phyloP scores from a whole-genome alignment of 2,888 invertebrate genomes.

The Eurytoma adleriae region DNA sequence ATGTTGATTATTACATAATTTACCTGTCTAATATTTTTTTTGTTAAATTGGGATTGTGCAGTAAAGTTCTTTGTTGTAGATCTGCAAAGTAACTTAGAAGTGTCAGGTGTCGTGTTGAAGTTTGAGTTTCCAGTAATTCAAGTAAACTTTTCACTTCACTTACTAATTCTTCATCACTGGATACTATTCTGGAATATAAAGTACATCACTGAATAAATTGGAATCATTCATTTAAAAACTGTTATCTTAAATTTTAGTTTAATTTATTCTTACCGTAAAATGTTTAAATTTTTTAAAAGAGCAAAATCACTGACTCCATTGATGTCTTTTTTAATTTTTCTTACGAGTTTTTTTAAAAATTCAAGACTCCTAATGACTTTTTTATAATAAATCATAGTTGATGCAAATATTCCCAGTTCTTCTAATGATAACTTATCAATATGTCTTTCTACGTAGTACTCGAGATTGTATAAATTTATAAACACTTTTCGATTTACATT shows the following conservation, averaged over 20 bases:
- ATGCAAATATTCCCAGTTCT: conserved; percentile 51
- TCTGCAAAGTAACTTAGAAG: conserved; percentile 33
- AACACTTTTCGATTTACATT: neutral
- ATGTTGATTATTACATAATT: conserved; percentile 17
- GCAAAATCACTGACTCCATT: conserved; percentile 2
- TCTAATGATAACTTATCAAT: conserved; percentile 34
- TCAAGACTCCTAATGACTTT: neutral
- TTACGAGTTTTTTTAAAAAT: conserved; percentile 6
- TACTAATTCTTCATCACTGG: no score
- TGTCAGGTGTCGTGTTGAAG: neutral
- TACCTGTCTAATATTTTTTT: conserved; percentile 39
- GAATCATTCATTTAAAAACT: no score
- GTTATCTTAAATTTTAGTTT: neutral
- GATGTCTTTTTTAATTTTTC: conserved; percentile 24
- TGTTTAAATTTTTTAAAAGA: conserved; percentile 25
- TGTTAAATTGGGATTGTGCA: conserved; percentile 12
- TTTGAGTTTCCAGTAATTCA: neutral
- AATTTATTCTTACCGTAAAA: conserved; percentile 33
- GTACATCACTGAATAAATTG: no score
- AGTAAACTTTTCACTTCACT: conserved; percentile 1
- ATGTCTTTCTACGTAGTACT: conserved; percentile 41
- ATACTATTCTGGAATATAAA: no score
- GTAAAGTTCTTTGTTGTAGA: neutral
- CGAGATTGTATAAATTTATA: conserved; percentile 41
- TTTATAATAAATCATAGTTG: conserved; percentile 43